Conservation (phyloP, 2,113 vertebrate genomes). For the Hemiscyllium ocellatum region DNA sequence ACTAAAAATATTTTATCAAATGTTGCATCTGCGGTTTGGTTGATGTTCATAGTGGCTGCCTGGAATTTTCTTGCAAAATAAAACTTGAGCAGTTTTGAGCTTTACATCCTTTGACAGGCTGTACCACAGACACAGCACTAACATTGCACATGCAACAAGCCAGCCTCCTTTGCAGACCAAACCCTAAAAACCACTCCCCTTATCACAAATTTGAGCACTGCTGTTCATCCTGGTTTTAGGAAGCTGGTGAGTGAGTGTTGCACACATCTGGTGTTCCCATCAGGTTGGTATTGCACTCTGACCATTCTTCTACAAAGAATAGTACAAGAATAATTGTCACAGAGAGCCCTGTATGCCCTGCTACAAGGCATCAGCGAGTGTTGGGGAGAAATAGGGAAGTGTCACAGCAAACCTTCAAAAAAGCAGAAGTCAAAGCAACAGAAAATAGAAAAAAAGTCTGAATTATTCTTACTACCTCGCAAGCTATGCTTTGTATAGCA, state of each 20-base stretch:
- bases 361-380: accelerated
- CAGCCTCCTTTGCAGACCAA: not conserved
- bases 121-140: not conserved
- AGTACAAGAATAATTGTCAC: not conserved
- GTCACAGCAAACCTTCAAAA: not conserved
- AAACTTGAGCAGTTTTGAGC: not conserved
- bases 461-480: not conserved
- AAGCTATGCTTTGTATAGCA: not conserved
- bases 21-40: no score
- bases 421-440: not conserved
- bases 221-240: not conserved
- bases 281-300: not conserved
- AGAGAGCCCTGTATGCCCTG: not conserved
- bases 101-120: not conserved
- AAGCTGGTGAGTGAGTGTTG: not conserved
- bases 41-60: no score
- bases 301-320: not conserved
- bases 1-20: no score
- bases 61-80: no score
- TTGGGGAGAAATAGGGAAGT: not conserved
- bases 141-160: not conserved
- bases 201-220: not conserved
- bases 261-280: not conserved
- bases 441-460: not conserved
- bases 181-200: not conserved